Base-by-base conservation (phyloP, 64 coral and sea anemone genomes). In the Porites lutea region DNA sequence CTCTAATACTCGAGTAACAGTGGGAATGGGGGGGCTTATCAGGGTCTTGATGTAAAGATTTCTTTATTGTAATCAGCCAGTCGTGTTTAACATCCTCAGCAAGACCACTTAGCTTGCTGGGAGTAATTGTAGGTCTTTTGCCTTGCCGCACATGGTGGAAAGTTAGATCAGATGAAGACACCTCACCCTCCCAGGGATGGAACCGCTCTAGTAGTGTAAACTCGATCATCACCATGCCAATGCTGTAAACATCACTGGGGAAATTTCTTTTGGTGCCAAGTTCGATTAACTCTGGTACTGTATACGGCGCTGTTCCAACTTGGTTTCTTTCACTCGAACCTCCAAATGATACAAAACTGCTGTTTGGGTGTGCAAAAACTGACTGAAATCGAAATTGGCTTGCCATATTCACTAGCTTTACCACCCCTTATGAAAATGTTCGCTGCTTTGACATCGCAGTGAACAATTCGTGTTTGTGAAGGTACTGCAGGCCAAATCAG, bases 221-320 rank as follows among this genome's bases (percentile, higher is more conserved):
- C 54, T 92, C 71, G 9, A 86, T 48, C 79, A 92, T 84, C 5
- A 92, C 65, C 90, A 92, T 92, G 10, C 50, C 79, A 2, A 86
- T 50, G 46, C 90, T 92, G 44, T 92, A 92, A 0, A 92, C 71
- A 51, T 92, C 90, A n/a, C 79, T 86, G 2, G 37, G 10, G 2
- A 82, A 23, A 51, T 82, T 64, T 51, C 64, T 65, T 48, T 44
- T 27, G 14, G 79, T 67, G 20, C 79, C 89, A 8, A 59, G 10
- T 14, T 84, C 79, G 4, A 84, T 65, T 9, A 92, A 49, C 50
- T 92, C 89, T 58, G 89, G 89, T 14, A 79, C 89, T 18, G 64
- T 92, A 60, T 92, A 92, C 20, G 89, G 60, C 16, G 78, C 79
- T 84, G 89, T 92, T 59, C 89, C 89, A 77, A 89, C 13, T 75